phyloP scores from a whole-genome alignment of 2,888 invertebrate species.

The Cheilosia scutellata region DNA sequence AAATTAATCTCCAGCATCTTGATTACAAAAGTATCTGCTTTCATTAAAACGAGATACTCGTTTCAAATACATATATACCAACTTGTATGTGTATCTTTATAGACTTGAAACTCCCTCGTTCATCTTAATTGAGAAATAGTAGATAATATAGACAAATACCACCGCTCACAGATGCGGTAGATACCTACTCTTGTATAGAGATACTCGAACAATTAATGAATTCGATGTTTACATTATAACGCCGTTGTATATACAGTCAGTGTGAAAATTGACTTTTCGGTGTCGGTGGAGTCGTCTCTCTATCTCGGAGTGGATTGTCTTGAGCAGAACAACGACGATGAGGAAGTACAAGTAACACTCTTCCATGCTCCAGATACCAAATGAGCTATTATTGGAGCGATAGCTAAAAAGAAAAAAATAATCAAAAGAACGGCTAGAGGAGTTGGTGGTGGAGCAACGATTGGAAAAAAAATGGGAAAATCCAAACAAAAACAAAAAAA shows the following conservation, averaged over 20 bases:
- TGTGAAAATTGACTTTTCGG: conserved; percentile 47
- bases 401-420: conserved; percentile 4
- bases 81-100: neutral
- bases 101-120: conserved; percentile 21
- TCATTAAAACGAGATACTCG: conserved; percentile 47
- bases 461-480: neutral
- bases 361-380: conserved; percentile 45
- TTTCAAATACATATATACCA: neutral
- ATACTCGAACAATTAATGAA: conserved; percentile 44
- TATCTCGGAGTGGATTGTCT: neutral
- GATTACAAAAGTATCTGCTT: conserved; percentile 68
- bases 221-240: conserved; percentile 53
- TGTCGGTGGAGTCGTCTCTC: conserved; percentile 12
- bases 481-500: conserved; percentile 34
- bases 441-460: neutral
- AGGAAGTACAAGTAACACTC: conserved; percentile 1
- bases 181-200: neutral
- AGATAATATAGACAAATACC: conserved; percentile 28
- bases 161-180: conserved; percentile 18
- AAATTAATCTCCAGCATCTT: conserved; percentile 69
- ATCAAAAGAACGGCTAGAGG: neutral
- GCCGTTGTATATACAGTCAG: conserved; percentile 3
- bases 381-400: conserved; percentile 30
- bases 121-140: conserved; percentile 54
- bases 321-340: conserved; percentile 6